Conservation (phyloP, 2,888 invertebrate genomes). For the Erebia ligea region DNA sequence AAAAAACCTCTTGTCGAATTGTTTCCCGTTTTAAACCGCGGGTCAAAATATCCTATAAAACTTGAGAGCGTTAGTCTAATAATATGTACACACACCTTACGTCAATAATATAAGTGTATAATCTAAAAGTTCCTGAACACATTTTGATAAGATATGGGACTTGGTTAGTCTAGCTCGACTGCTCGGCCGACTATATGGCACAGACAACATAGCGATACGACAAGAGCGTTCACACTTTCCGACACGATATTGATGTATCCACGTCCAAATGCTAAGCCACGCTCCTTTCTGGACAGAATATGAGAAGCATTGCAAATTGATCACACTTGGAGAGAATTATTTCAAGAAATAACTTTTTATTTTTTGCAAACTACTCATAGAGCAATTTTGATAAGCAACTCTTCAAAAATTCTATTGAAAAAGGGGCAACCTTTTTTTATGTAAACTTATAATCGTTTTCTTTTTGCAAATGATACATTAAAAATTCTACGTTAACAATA, state of each 20-base stretch:
- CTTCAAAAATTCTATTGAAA: no score
- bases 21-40: constrained; percentile 24
- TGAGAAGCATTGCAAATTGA: no score
- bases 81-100: constrained; percentile 67
- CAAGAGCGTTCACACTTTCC: neutral
- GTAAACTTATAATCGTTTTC: no score
- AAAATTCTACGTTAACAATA: no score
- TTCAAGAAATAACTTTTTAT: no score
- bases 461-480: no score
- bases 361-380: no score
- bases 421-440: no score
- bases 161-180: constrained; percentile 32
- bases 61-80: constrained; percentile 47
- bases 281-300: no score
- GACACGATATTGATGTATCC: neutral
- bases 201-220: constrained; percentile 41
- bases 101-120: constrained; percentile 65
- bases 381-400: no score
- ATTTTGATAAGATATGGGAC: constrained; percentile 79
- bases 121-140: constrained; percentile 78
- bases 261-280: no score
- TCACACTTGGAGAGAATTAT: no score
- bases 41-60: constrained; percentile 31
- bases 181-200: constrained; percentile 61
- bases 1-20: constrained; percentile 20